Conservation (phyloP, 2,888 invertebrate genomes). For the Bombyx huttoni region DNA sequence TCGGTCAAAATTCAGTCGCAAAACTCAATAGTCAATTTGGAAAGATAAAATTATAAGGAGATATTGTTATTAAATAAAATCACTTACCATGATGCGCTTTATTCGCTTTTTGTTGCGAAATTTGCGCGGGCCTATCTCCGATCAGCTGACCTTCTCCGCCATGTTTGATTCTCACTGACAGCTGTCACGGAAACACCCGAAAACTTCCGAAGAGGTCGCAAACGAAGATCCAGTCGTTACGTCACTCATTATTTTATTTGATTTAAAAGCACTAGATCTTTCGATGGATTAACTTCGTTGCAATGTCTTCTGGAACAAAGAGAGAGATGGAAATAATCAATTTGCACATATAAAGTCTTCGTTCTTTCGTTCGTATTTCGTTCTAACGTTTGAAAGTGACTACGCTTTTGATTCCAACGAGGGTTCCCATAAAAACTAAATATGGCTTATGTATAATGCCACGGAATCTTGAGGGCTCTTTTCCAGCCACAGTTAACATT, state of each 20-base stretch:
- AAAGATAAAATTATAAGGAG: neutral
- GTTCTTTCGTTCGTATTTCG: no score
- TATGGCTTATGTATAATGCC: no score
- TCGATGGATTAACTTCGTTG: neutral
- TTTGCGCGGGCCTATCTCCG: constrained; percentile 50
- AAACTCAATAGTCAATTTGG: neutral
- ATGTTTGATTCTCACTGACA: constrained; percentile 49
- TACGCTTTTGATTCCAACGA: no score
- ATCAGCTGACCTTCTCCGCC: constrained; percentile 70
- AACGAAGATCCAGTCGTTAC: constrained; percentile 10
- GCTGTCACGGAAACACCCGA: constrained; percentile 28
- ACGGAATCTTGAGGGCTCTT: no score
- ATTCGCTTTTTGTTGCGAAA: constrained; percentile 48
- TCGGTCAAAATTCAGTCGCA: no score
- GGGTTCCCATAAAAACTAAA: no score
- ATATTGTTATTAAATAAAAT: constrained; percentile 4
- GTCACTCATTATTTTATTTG: constrained; percentile 26
- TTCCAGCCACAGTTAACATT: no score
- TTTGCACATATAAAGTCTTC: no score
- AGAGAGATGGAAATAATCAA: no score
- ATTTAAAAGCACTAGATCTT: neutral
- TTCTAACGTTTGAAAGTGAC: no score
- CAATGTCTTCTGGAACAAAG: no score
- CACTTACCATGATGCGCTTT: constrained; percentile 63
- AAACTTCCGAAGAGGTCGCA: constrained; percentile 11